Evolutionary conservation across 2,888 invertebrate species (phyloP), one percentile per base, ranked within the genome.

Genomic region (Poecilobothrus nobilitatus): DNA sequence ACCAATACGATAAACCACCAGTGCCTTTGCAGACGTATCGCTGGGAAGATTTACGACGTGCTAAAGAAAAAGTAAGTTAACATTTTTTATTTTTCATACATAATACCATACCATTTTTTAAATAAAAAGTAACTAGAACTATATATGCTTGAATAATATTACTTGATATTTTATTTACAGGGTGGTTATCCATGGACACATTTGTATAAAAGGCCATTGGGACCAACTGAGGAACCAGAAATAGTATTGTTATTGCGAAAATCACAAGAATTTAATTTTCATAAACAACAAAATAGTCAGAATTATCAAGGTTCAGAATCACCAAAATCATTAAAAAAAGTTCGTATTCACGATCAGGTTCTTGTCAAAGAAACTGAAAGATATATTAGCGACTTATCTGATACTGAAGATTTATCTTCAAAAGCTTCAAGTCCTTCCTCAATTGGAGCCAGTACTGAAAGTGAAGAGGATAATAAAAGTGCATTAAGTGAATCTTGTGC

Each of bases 111-210:
- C 34, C 41, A 6, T 63, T 22, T 10, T n/a, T 37, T 21, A 15
- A 22, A 63, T 18, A 33, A 64, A 33, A 33, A 63, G 27, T 41
- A 21, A 64, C 15, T 27, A 15, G 63, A 12, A 21, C 62, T 67
- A 53, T 12, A 53, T 1, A 41, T 12, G 27, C 27, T 4, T 27
- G 27, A 27, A 27, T 5, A 27, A 4, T 4, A 10, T 37, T 37
- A 37, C 1, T 37, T 37, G 2, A 21, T 37, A n/a, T 68, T 68
- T 68, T 21, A 21, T 67, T 34, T 68, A 71, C 41, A 86, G 78
- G 92, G 92, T 72, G 88, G 88, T 65, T 92, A 92, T 78, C 92
- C 92, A 74, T 92, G 91, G 91, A 91, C 92, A 18, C 87, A 91
- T 80, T 81, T 92, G 34, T 84, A 89, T 75, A 91, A 91, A 79